Evolutionary conservation across 1,140 invertebrate species (phyloP), one percentile per base, ranked within the genome.

Genomic region (Drosophila aff.): DNA sequence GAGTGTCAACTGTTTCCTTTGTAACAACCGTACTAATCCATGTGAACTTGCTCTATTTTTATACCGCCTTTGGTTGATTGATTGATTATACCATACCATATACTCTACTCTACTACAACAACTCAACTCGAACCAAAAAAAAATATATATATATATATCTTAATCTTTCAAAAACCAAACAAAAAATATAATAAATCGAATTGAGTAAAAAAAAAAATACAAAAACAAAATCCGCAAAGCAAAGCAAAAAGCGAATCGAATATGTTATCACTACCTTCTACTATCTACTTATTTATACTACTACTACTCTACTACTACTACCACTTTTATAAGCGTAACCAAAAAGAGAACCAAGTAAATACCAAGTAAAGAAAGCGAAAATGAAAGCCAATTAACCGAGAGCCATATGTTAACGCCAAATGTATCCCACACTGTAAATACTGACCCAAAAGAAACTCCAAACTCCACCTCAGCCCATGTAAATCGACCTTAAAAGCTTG

Each of bases 1-100:
- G 89, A 93, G 92, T 93, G 91, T 93, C 90, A 79, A 90, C 71
- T 83, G 71, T 91, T 91, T 86, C 91, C 80, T 87, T 76, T 84
- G 66, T 89, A 90, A 91, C 89, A 91, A 91, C 47, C 81, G 76
- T 93, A 93, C 92, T 93, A 93, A 92, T 93, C 92, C 91, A 92
- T 91, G 84, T 91, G 80, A 89, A 86, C 84, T 91, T 92, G 90
- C 80, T 92, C 91, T 92, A 81, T 81, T 83, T 89, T 92, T 87
- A 91, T 91, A 67, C 85, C 85, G 85, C 74, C 81, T 87, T 87
- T 87, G 83, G 80, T 87, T 87, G 69, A 73, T 82, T 85, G 82
- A 79, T 78, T 85, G 83, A 78, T 79, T 79, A 79, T 79, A 84
- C 69, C 64, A 84, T 85, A 85, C 78, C 81, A 71, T 80, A 81